Evolutionary conservation across 1,140 invertebrate species (phyloP), one percentile per base, ranked within the genome.

Genomic region (Panonychus citri): DNA sequence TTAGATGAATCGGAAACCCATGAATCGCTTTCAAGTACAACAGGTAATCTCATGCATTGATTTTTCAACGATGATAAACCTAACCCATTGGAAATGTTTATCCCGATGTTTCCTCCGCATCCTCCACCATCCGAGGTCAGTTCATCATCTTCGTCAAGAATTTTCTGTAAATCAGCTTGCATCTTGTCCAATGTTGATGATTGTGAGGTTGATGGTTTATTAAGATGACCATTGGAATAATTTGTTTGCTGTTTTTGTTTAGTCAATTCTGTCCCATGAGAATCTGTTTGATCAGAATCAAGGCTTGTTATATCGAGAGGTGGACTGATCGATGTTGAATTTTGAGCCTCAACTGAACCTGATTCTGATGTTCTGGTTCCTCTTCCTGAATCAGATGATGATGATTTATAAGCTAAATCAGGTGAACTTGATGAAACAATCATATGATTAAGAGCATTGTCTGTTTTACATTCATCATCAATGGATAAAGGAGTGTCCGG

Each of bases 301-400:
- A 58, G 24, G 46, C 57, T 58, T 15, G 43, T 48, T 2, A 50
- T 3, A 50, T 58, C 34, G n/a, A 39, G 13, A 21, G 56, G 30
- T 1, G 30, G 30, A 34, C 30, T 25, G 28, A 15, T 56, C 12
- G 30, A 5, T 24, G 26, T 34, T 4, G 17, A 46, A 48, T 51
- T 26, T n/a, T 19, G 24, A 30, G 39, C 19, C 28, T 7, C 28
- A 37, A 19, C 21, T 27, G n/a, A 40, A 21, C 24, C 34, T 34
- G 30, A 17, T 24, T 54, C 26, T 43, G 52, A 53, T 34, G 48
- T 57, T 30, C 65, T 61, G 21, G 69, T 70, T 3, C 70, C 70
- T 50, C 68, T 60, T 17, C 70, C 71, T 28, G 70, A 70, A 59
- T 72, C 71, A 8, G 66, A 66, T 15, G 67, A 66, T 15, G 67